These are phyloP conservation scores for Xanthia togata DNA, from an alignment of 2,888 invertebrate species.

Conservation along the genomic window DNA sequence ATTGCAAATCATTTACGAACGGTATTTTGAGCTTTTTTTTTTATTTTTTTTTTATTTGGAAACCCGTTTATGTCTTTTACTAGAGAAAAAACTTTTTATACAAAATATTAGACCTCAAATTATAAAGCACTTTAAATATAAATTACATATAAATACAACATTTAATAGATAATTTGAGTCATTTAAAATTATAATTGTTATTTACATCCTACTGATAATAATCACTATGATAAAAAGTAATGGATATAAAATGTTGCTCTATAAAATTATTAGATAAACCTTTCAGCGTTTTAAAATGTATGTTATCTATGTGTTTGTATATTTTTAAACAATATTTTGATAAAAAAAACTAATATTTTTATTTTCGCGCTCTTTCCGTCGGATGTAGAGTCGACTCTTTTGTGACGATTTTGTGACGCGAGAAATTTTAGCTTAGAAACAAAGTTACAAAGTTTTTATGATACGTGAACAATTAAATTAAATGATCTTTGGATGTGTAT, in stretches of 20 bases:
- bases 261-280: constrained; percentile 27
- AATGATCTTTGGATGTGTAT: not conserved
- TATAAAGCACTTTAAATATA: not conserved
- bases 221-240: constrained; percentile 34
- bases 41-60: not conserved
- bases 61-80: constrained; percentile 74
- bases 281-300: constrained; percentile 2
- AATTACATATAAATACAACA: constrained; percentile 5
- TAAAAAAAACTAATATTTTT: not conserved
- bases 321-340: not conserved
- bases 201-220: constrained; percentile 38
- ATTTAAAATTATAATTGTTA: constrained; percentile 36
- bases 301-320: not conserved
- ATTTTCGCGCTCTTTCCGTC: constrained; percentile 52
- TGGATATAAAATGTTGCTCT: constrained; percentile 21
- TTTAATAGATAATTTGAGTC: constrained; percentile 8
- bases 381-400: constrained; percentile 44
- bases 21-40: too few species aligned
- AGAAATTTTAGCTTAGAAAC: not conserved
- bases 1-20: not conserved
- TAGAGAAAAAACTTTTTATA: constrained; percentile 37
- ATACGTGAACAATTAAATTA: not conserved
- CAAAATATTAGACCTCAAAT: not conserved
- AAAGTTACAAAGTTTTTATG: not conserved
- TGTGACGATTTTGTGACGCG: constrained; percentile 12